These are phyloP conservation scores for Clarias gariepinus DNA, from an alignment of 2,113 vertebrate genomes.

Conservation along the genomic window DNA sequence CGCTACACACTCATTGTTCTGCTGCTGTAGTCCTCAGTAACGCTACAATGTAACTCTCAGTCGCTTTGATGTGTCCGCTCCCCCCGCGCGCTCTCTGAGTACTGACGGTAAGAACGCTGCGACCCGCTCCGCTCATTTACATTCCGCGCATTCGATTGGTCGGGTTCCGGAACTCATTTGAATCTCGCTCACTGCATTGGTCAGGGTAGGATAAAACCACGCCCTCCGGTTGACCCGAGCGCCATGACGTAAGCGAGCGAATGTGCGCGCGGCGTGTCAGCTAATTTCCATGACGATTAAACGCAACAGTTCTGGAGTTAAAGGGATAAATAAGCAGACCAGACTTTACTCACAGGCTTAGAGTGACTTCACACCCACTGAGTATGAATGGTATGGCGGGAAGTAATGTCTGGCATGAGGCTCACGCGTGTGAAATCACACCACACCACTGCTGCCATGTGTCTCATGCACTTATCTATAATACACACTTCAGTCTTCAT, in stretches of 20 bases:
- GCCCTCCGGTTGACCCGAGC: constrained; percentile 13
- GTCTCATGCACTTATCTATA: not conserved
- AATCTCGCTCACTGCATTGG: constrained; percentile 62
- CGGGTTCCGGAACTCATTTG: constrained; percentile 9
- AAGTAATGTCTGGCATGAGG: not conserved
- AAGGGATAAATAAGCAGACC: not conserved
- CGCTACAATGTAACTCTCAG: not conserved
- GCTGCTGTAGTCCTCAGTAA: not conserved
- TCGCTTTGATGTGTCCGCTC: not conserved
- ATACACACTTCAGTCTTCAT: not conserved
- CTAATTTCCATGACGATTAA: constrained; percentile 9
- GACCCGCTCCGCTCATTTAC: constrained; percentile 41
- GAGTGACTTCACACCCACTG: not conserved
- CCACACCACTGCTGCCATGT: not conserved
- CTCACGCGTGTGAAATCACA: not conserved
- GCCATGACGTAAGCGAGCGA: constrained; percentile 46
- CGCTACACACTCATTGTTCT: not conserved
- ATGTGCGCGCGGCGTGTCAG: not conserved
- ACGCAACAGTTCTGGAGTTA: not conserved
- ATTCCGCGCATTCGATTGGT: constrained; percentile 62
- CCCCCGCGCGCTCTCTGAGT: not conserved
- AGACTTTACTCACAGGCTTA: not conserved
- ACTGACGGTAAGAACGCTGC: constrained; percentile 20
- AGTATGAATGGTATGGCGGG: not conserved
- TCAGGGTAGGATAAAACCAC: not conserved